A percentile compares a stretch with the other conserved stretches of the same genome.
These are phyloP conservation scores for Etia nguti DNA, from an alignment of 2,113 vertebrate species.

Conservation along the genomic window DNA sequence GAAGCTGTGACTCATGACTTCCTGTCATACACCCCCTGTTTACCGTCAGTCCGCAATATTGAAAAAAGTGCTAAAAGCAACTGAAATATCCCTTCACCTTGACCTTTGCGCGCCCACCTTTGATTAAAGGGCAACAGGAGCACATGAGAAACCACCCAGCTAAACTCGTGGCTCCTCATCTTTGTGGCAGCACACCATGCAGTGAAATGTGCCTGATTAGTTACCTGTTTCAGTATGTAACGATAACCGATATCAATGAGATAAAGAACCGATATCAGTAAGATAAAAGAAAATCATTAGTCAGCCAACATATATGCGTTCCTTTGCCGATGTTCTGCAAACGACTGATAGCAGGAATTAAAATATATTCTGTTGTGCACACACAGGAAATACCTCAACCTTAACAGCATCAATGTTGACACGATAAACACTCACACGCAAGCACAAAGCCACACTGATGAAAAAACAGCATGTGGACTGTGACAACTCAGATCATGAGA, in stretches of 20 bases:
- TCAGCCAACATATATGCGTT: neutral
- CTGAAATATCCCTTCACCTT: neutral
- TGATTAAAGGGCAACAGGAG: neutral
- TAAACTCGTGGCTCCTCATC: neutral
- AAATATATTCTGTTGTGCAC: neutral
- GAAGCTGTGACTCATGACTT: constrained; percentile 10
- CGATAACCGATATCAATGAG: neutral
- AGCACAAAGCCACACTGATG: neutral
- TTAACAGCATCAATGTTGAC: neutral
- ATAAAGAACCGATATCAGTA: neutral
- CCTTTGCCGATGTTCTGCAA: neutral
- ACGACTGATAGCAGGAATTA: neutral
- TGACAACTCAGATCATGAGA: neutral
- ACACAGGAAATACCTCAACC: neutral
- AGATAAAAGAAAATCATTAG: neutral
- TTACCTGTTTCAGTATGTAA: constrained; percentile 2
- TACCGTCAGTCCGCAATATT: neutral
- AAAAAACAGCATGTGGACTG: neutral
- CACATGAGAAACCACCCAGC: neutral
- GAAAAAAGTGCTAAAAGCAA: neutral
- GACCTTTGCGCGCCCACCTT: neutral
- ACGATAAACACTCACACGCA: neutral
- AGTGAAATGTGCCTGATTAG: neutral
- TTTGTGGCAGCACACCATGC: neutral
- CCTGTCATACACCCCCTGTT: neutral